Conservation (phyloP, 2,113 vertebrate species). For the Eidolon helvum region DNA sequence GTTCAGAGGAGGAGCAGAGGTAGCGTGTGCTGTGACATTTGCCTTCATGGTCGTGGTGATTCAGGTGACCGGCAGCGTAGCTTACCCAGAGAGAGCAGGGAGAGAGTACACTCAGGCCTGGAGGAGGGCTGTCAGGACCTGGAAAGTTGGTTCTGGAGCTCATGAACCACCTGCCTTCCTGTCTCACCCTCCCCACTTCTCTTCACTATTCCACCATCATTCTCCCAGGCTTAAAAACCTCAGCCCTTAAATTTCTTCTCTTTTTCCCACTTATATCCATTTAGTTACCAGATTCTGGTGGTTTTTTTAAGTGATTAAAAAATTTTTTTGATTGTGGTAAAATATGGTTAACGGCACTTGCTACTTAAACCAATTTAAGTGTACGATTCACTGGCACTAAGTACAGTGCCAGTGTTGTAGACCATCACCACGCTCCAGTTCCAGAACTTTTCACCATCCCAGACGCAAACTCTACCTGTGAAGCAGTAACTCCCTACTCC, state of each 20-base stretch:
- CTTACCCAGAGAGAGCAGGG: not conserved
- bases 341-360: not conserved
- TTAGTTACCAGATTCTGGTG: not conserved
- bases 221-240: not conserved
- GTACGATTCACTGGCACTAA: not conserved
- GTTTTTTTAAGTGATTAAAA: not conserved
- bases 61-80: accelerated
- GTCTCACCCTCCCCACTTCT: not conserved
- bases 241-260: not conserved
- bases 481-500: not conserved
- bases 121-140: not conserved
- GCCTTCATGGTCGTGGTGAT: not conserved
- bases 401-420: not conserved
- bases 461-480: not conserved
- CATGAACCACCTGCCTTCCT: not conserved
- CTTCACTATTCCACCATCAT: not conserved
- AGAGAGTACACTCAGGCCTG: accelerated
- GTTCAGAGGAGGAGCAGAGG: too few relatives aligned
- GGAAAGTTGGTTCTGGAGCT: too few relatives aligned
- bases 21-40: accelerated
- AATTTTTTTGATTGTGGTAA: not conserved
- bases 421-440: not conserved
- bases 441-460: not conserved
- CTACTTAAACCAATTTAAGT: not conserved
- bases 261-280: not conserved